A percentile compares a stretch with the other conserved stretches of the same genome.
These are phyloP conservation scores for Drosophila pruinosa DNA, from an alignment of 1,140 invertebrate species.

Conservation along the genomic window DNA sequence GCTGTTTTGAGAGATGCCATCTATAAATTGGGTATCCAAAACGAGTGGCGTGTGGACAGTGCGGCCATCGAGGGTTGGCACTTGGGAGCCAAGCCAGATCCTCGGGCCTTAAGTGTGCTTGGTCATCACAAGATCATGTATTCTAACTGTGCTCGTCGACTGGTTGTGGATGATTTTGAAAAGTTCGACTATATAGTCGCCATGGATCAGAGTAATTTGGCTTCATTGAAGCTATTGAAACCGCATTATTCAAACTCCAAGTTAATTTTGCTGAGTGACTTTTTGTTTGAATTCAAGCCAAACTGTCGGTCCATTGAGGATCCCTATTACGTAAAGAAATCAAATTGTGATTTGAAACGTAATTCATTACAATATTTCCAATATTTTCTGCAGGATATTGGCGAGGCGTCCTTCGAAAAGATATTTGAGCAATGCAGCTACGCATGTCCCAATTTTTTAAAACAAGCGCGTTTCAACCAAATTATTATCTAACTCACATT, in stretches of 20 bases:
- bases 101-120: slow-evolving; percentile 88
- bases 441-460: slow-evolving; percentile 87
- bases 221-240: slow-evolving; percentile 85
- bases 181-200: slow-evolving; percentile 93
- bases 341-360: not conserved
- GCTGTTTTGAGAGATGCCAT: slow-evolving; percentile 93
- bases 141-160: slow-evolving; percentile 88
- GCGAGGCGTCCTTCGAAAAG: slow-evolving; percentile 87
- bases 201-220: slow-evolving; percentile 93
- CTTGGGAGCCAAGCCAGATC: slow-evolving; percentile 90
- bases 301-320: slow-evolving; percentile 91
- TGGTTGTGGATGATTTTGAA: slow-evolving; percentile 88
- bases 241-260: slow-evolving; percentile 87
- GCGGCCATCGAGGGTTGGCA: slow-evolving; percentile 93
- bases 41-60: slow-evolving; percentile 93
- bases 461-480: slow-evolving; percentile 74
- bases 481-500: slow-evolving; percentile 29
- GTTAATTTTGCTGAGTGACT: slow-evolving; percentile 90
- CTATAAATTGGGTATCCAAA: slow-evolving; percentile 84
- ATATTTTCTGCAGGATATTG: slow-evolving; percentile 85
- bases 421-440: slow-evolving; percentile 88
- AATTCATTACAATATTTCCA: not conserved
- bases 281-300: slow-evolving; percentile 86
- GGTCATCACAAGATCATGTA: slow-evolving; percentile 88
- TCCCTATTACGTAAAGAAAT: slow-evolving; percentile 90